Evolutionary conservation across 2,797 vertebrate species (phyloP).

Genomic region (Protosalanx chinensis): DNA sequence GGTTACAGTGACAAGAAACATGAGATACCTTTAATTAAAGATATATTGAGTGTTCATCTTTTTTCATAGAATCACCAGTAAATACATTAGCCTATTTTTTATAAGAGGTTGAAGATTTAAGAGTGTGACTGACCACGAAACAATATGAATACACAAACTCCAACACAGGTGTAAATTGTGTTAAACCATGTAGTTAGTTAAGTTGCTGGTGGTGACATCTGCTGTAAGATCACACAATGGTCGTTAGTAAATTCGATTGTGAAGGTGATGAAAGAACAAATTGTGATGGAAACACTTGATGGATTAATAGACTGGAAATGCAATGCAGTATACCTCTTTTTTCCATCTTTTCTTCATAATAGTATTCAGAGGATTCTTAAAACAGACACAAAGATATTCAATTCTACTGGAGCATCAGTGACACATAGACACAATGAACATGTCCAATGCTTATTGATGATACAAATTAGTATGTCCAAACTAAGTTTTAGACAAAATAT

Average conservation of each 20-base stretch:
- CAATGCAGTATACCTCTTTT: constrained; percentile 62
- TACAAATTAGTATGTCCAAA: no score
- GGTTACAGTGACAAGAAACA: constrained; percentile 22
- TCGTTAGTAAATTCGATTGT: background rate
- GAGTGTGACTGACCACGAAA: background rate
- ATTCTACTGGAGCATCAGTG: background rate
- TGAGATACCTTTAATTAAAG: constrained; percentile 62
- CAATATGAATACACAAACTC: background rate
- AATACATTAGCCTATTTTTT: background rate
- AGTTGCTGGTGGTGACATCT: background rate
- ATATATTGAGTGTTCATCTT: constrained; percentile 58
- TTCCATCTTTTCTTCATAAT: constrained; percentile 69
- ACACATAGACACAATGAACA: background rate
- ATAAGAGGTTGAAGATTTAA: background rate
- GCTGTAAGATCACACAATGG: background rate
- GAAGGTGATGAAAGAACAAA: background rate
- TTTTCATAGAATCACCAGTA: constrained; percentile 47
- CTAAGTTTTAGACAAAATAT: no score
- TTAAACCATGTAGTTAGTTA: background rate
- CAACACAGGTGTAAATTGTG: background rate
- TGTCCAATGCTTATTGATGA: background rate
- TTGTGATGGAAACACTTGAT: constrained; percentile 10
- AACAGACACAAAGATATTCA: background rate
- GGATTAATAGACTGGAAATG: constrained; percentile 15
- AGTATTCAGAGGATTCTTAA: constrained; percentile 70